Percentiles rank a stretch among this genome's conserved stretches.
These are phyloP conservation scores for Vanessa cardui DNA, from an alignment of 2,888 invertebrate genomes.

Conservation along the genomic window DNA sequence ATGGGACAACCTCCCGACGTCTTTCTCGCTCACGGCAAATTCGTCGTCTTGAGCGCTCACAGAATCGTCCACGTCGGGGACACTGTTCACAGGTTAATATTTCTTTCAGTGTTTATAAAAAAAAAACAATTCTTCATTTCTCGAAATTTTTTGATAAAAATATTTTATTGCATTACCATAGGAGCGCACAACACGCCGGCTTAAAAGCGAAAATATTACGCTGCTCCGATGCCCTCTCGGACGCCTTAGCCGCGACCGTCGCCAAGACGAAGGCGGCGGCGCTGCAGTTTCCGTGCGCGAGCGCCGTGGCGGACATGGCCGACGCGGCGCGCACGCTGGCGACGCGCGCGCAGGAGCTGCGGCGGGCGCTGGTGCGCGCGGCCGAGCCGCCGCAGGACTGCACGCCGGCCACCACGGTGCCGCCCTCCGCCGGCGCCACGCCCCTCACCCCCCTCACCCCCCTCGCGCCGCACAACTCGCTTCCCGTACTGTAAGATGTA, in stretches of 20 bases:
- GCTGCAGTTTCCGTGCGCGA: constrained; percentile 94
- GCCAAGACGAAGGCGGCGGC: constrained; percentile 95
- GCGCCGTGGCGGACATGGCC: constrained; percentile 96
- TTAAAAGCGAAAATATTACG: constrained; percentile 88
- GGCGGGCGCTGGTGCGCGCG: constrained; percentile 88
- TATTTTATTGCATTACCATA: constrained; percentile 46
- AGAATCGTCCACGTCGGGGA: constrained; percentile 97
- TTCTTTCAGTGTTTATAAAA: background rate
- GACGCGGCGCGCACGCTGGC: constrained; percentile 94
- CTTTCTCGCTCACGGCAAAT: constrained; percentile 96
- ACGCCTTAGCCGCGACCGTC: constrained; percentile 91
- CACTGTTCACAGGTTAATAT: constrained; percentile 86
- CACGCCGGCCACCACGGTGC: constrained; percentile 62
- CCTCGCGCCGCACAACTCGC: constrained; percentile 53
- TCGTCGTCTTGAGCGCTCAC: constrained; percentile 96
- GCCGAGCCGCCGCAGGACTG: constrained; percentile 75
- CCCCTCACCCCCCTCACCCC: constrained; percentile 70
- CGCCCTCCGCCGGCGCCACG: constrained; percentile 62
- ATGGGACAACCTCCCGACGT: constrained; percentile 96
- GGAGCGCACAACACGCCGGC: constrained; percentile 89
- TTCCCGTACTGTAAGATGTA: constrained; percentile 60
- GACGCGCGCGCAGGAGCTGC: constrained; percentile 90
- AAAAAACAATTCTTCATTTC: background rate
- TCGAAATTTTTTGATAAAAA: background rate
- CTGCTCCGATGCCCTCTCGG: constrained; percentile 91